Evolutionary conservation across 2,113 vertebrate species (phyloP).

Genomic region (Antechinus stuartii): DNA sequence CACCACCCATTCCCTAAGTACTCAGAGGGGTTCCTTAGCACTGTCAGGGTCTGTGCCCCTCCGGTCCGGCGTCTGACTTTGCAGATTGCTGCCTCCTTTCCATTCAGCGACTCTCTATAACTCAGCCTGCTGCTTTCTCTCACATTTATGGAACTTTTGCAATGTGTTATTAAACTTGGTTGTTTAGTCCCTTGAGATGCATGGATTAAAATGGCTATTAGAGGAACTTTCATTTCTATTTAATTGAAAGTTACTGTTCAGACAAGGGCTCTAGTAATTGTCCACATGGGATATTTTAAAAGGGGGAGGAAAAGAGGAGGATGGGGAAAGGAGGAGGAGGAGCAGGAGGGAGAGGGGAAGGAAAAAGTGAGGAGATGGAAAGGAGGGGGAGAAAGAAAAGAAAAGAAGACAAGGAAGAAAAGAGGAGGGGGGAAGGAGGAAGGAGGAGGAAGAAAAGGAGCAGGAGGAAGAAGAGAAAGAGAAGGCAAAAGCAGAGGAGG

Average conservation of each 20-base stretch:
- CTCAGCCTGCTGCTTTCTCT: conserved; percentile 8
- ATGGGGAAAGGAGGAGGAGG: no score
- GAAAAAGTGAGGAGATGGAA: not conserved
- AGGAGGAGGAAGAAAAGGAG: no score
- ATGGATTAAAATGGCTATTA: conserved; percentile 54
- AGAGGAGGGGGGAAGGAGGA: no score
- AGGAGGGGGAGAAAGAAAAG: not conserved
- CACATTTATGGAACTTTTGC: conserved; percentile 28
- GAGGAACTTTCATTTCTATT: conserved; percentile 62
- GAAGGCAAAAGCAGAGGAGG: not conserved
- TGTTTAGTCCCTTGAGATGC: conserved; percentile 43
- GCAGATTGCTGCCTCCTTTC: not conserved
- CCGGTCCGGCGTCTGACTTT: not conserved
- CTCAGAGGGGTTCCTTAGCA: not conserved
- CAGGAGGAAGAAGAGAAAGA: no score
- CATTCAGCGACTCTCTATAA: conserved; percentile 2
- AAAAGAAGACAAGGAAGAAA: no score
- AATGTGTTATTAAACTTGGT: conserved; percentile 46
- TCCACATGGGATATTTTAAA: conserved; percentile 50
- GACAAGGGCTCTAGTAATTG: conserved; percentile 55
- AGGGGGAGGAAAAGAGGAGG: not conserved
- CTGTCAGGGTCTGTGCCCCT: not conserved
- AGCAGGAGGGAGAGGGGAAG: no score
- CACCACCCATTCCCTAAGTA: not conserved
- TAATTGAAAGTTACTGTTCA: conserved; percentile 63